A percentile compares a stretch with the other conserved stretches of the same genome.
Evolutionary conservation across 2,113 vertebrate species (phyloP).

Genomic region (Rynchops niger): DNA sequence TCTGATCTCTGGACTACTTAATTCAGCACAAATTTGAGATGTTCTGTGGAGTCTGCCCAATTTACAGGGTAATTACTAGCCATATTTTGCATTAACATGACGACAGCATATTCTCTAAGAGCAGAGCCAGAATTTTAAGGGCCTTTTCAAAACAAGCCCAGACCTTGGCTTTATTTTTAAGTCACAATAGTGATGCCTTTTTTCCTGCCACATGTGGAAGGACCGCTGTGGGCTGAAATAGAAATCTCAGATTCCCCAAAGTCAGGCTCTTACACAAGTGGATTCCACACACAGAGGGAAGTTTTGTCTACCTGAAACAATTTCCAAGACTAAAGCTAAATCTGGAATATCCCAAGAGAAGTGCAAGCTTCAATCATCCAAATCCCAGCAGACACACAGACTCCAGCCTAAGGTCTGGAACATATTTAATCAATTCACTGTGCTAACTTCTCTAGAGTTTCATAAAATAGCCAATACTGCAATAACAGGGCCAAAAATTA

Average conservation of each 20-base stretch:
- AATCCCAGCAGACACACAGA: slow-evolving; percentile 20
- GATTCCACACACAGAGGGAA: neutral
- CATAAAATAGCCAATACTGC: slow-evolving; percentile 49
- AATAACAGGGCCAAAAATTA: slow-evolving; percentile 56
- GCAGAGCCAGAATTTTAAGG: neutral
- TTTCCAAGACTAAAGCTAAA: slow-evolving; percentile 33
- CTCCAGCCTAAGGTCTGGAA: slow-evolving; percentile 52
- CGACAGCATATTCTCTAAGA: neutral
- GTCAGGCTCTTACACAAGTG: neutral
- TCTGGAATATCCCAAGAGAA: slow-evolving; percentile 39
- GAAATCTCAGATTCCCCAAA: neutral
- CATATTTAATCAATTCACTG: slow-evolving; percentile 52
- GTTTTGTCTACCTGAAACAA: slow-evolving; percentile 41
- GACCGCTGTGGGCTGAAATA: neutral
- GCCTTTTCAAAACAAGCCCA: neutral
- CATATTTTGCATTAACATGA: neutral
- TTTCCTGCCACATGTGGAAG: neutral
- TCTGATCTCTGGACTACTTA: neutral
- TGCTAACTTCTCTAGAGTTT: slow-evolving; percentile 26
- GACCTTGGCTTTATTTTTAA: neutral
- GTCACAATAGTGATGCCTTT: neutral
- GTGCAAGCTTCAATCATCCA: slow-evolving; percentile 18
- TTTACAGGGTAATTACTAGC: neutral
- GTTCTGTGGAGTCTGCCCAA: neutral
- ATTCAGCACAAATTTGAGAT: slow-evolving; percentile 28